These are phyloP conservation scores for Rhinoraja longicauda DNA, from an alignment of 2,797 vertebrate genomes.

Conservation along the genomic window DNA sequence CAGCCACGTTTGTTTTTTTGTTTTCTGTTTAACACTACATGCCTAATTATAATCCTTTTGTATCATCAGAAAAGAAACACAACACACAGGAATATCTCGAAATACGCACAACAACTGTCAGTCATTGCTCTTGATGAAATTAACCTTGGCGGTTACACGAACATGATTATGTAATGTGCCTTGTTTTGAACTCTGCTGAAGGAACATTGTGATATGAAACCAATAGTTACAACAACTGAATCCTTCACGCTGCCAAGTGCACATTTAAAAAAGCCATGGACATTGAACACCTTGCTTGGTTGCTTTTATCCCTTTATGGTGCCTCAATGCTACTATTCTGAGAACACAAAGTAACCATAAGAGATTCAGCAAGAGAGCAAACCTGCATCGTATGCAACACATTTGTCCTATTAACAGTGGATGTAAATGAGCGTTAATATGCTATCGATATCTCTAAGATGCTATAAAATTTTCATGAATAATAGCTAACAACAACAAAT, in stretches of 20 bases:
- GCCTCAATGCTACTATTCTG: not conserved
- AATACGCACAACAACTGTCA: not conserved
- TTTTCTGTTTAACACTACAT: not conserved
- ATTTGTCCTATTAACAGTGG: not conserved
- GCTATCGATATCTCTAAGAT: too few species aligned
- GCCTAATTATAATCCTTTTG: not conserved
- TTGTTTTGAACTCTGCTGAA: constrained; percentile 5
- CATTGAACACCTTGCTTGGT: not conserved
- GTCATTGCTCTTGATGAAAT: not conserved
- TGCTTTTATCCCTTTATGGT: not conserved
- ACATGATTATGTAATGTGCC: not conserved
- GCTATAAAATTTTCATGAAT: too few species aligned
- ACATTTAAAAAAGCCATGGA: not conserved
- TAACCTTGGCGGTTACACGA: not conserved
- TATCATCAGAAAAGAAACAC: not conserved
- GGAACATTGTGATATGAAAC: constrained; percentile 1
- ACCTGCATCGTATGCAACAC: not conserved
- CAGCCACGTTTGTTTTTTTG: not conserved
- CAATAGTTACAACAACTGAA: not conserved
- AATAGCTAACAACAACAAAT: not conserved
- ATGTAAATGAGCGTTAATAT: not conserved
- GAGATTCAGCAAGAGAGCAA: not conserved
- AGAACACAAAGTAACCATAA: not conserved
- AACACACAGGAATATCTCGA: too few species aligned
- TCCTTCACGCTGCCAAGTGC: not conserved